Percentiles rank a stretch among this genome's conserved stretches.
Evolutionary conservation across 2,888 invertebrate genomes (phyloP).

Genomic region (Pristionchus maxplancki): DNA sequence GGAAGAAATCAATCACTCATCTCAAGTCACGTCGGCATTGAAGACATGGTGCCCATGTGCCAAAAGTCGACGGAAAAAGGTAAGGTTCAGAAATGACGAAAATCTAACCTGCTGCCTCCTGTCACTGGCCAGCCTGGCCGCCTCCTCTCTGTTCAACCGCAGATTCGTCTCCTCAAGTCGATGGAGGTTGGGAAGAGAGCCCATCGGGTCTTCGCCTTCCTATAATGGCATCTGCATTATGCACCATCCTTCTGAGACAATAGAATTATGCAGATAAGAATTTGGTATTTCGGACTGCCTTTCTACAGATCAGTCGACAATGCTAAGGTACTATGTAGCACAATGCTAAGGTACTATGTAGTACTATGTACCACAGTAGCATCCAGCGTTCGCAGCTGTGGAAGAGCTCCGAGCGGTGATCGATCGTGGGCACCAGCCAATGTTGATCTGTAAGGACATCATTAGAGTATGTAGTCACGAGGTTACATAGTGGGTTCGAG

Average conservation of each 20-base stretch:
- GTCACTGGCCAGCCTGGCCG: conserved; percentile 92
- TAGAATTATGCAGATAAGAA: too few relatives aligned
- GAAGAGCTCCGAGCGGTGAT: conserved; percentile 36
- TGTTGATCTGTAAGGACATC: background rate
- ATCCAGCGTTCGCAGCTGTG: conserved; percentile 50
- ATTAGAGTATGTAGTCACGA: too few relatives aligned
- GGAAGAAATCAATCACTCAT: background rate
- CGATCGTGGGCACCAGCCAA: conserved; percentile 46
- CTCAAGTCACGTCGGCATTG: too few relatives aligned
- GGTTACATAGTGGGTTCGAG: too few relatives aligned
- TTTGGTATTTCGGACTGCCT: too few relatives aligned
- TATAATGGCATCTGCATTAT: background rate
- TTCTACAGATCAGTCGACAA: too few relatives aligned
- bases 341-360: too few relatives aligned
- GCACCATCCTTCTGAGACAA: background rate
- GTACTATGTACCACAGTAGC: conserved; percentile 48
- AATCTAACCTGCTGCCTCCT: conserved; percentile 90
- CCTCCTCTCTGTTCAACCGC: conserved; percentile 81
- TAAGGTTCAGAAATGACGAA: too few relatives aligned
- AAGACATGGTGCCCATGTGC: too few relatives aligned
- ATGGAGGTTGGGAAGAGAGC: conserved; percentile 91
- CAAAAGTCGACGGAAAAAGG: too few relatives aligned
- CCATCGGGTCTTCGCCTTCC: conserved; percentile 79
- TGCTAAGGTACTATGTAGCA: too few relatives aligned
- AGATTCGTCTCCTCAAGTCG: conserved; percentile 84